A percentile compares a stretch with the other conserved stretches of the same genome.
Conservation (phyloP, 2,113 vertebrate genomes). For the Chlamydotis undulata region DNA sequence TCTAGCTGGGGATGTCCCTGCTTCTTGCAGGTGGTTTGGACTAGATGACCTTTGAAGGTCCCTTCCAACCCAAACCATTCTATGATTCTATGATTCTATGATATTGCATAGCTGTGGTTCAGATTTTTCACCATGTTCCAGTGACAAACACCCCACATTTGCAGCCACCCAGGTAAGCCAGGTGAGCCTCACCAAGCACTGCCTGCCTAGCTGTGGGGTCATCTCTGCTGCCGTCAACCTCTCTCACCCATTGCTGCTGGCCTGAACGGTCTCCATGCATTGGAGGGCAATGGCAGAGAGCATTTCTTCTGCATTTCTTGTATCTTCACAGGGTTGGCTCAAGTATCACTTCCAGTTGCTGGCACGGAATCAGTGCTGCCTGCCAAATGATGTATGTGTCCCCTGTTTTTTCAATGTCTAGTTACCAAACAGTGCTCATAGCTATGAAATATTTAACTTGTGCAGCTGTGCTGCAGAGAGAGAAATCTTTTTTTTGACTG, state of each 20-base stretch:
- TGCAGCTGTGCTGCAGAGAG: not conserved
- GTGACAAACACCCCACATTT: not conserved
- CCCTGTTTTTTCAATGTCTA: not conserved
- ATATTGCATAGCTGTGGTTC: not conserved
- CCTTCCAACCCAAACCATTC: no score
- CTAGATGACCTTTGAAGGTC: no score
- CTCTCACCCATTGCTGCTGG: not conserved
- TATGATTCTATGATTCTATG: no score
- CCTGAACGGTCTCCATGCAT: not conserved
- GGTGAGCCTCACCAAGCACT: not conserved
- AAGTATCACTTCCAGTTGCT: not conserved
- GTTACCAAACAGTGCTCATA: not conserved
- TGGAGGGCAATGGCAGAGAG: not conserved
- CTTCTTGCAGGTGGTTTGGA: no score
- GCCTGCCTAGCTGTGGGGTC: fast-evolving
- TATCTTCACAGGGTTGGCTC: not conserved
- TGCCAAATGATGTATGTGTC: not conserved
- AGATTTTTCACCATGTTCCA: not conserved
- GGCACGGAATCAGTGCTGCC: not conserved
- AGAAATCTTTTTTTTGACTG: not conserved
- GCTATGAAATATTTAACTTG: not conserved
- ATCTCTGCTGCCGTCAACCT: not conserved
- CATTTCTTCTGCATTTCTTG: not conserved
- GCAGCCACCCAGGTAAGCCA: not conserved
- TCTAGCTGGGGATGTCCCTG: no score